Percentiles rank a stretch among this genome's conserved stretches.
Evolutionary conservation across 2,888 invertebrate genomes (phyloP).

Genomic region (Drosophila pseudotakahashii): DNA sequence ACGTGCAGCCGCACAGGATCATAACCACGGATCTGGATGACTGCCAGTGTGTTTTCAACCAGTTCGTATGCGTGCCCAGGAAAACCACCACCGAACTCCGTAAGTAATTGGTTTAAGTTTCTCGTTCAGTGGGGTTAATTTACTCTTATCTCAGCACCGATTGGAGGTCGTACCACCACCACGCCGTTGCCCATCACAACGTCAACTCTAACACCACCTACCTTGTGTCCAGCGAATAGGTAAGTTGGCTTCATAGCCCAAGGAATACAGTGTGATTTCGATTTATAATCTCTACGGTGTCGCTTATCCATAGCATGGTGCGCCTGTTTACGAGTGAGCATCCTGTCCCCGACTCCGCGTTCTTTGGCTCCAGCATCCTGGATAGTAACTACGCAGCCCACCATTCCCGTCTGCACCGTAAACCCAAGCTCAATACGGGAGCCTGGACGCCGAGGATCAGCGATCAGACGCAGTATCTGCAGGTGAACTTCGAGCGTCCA

Average conservation of each 20-base stretch:
- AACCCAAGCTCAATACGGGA: neutral
- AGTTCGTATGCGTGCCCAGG: no score
- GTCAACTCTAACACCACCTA: neutral
- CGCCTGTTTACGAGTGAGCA: neutral
- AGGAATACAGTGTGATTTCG: no score
- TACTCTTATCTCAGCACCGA: neutral
- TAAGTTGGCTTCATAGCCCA: neutral
- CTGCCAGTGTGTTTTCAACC: no score
- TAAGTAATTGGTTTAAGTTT: neutral
- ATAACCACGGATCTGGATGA: no score
- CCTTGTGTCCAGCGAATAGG: neutral
- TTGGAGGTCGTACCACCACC: neutral
- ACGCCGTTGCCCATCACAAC: neutral
- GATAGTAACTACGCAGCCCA: neutral
- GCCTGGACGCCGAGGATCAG: no score
- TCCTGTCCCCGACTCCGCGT: neutral
- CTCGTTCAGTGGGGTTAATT: neutral
- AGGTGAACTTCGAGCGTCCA: no score
- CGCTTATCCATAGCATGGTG: neutral
- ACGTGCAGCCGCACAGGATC: no score
- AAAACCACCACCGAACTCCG: neutral
- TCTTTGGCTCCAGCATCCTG: neutral
- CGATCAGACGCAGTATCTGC: no score
- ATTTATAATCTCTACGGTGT: no score
- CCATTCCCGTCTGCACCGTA: neutral